These are phyloP conservation scores for Phalacrocorax carbo DNA, from an alignment of 2,113 vertebrate species.

Conservation along the genomic window DNA sequence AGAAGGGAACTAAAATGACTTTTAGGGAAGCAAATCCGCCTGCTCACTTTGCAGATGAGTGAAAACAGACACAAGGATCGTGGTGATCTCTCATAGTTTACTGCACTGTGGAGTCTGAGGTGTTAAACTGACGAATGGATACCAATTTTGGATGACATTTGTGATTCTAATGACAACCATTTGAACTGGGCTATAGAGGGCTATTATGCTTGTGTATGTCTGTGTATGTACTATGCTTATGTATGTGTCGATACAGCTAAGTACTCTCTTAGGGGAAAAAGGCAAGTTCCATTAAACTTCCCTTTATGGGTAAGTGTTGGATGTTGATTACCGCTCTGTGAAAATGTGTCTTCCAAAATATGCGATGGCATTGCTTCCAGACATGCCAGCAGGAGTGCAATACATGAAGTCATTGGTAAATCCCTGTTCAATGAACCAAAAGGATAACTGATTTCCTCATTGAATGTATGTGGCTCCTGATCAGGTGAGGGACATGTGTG, in stretches of 20 bases:
- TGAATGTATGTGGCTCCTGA: not conserved
- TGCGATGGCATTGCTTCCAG: not conserved
- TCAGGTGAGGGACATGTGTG: not conserved
- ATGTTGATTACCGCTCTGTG: not conserved
- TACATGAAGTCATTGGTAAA: not conserved
- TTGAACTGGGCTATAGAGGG: not conserved
- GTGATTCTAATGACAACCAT: not conserved
- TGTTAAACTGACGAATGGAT: not conserved
- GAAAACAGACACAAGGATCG: not conserved
- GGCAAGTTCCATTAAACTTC: not conserved
- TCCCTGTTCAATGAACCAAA: not conserved
- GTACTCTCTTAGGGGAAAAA: not conserved
- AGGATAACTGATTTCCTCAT: not conserved
- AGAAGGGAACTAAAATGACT: not conserved
- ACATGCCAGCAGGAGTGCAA: not conserved
- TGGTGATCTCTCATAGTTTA: not conserved
- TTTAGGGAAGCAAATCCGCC: not conserved
- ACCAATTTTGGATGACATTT: not conserved
- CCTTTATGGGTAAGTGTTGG: not conserved
- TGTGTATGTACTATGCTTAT: too few species aligned
- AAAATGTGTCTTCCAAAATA: not conserved
- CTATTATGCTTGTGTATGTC: too few species aligned
- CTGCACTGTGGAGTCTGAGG: not conserved
- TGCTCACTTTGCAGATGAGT: not conserved
- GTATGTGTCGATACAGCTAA: too few species aligned